A percentile compares a stretch with the other conserved stretches of the same genome.
Evolutionary conservation across 2,888 invertebrate genomes (phyloP).

Genomic region (Tenodera sinensis): DNA sequence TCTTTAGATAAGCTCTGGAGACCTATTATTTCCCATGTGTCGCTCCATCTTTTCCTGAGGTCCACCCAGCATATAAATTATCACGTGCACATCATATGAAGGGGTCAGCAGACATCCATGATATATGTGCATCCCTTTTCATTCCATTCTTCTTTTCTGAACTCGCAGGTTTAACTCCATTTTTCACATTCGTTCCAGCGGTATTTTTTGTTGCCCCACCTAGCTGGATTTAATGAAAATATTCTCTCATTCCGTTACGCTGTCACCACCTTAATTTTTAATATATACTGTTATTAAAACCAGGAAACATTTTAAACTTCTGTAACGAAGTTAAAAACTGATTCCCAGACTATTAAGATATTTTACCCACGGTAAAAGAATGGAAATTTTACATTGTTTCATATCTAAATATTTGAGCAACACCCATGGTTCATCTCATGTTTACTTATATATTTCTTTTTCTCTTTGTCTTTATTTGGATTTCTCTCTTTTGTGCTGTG

Average conservation of each 20-base stretch:
- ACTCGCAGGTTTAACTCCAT: neutral
- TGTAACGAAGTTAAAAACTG: too few relatives aligned
- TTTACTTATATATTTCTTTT: too few relatives aligned
- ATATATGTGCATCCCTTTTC: neutral
- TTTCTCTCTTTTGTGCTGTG: too few relatives aligned
- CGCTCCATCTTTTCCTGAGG: neutral
- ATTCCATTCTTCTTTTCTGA: neutral
- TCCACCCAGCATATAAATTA: neutral
- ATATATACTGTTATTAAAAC: neutral
- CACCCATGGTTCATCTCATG: too few relatives aligned
- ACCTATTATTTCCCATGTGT: neutral
- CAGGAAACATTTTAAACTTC: neutral
- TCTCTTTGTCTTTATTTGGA: too few relatives aligned
- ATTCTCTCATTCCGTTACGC: neutral
- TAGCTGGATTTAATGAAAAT: neutral
- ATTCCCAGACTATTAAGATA: too few relatives aligned
- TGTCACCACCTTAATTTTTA: neutral
- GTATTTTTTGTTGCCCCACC: neutral
- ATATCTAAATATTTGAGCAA: too few relatives aligned
- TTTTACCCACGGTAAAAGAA: too few relatives aligned
- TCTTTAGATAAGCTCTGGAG: neutral
- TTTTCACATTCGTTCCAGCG: neutral
- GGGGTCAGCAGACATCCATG: neutral
- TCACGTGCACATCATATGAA: neutral
- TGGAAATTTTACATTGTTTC: too few relatives aligned